Base-by-base conservation (phyloP, 2,113 vertebrate genomes). In the Nothoprocta pentlandii region DNA sequence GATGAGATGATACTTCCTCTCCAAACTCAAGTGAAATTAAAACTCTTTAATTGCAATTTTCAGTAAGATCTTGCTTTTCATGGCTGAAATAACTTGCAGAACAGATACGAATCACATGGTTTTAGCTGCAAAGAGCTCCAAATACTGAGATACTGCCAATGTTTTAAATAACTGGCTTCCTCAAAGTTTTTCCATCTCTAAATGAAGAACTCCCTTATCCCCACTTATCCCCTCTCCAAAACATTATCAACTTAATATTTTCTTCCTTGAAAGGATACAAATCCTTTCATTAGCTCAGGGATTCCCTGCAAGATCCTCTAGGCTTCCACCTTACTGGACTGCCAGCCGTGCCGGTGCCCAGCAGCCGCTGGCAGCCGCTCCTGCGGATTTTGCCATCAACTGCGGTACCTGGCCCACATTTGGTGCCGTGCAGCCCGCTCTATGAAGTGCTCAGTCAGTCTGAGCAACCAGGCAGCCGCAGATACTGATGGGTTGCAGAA, bases 111-210 rank as follows among this genome's bases (percentile, higher is more conserved):
- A 49, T 62, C 66, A 78, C 93, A 68, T 46, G 71, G 59, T 96
- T 90, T 76, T 42, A 79, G 88, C 5, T 85, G 86, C 28, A 41
- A 80, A 49, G 62, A 92, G 36, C 93, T 85, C 80, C 9, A 19
- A 9, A 71, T 25, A 41, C 39, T 3, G 81, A 77, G 54, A 74
- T 25, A n/a, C 16, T 0, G 6, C 74, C 78, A 91, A 21, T 30
- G 12, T 41, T 78, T 59, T 8, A 10, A 63, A 17, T 30, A 41
- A 67, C 26, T 36, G 67, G 16, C n/a, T 79, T 70, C 89, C 80
- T 67, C 25, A 11, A 11, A 30, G n/a, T 56, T 79, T 59, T 58
- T 79, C 93, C 86, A 68, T 16, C 73, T 73, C 88, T 36, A 68
- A 12, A 12, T 0, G 10, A 77, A 63, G 67, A 47, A 12, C 22